A percentile compares a stretch with the other conserved stretches of the same genome.
Conservation (phyloP, 2,888 invertebrate genomes). For the Platycheirus albimanus region DNA sequence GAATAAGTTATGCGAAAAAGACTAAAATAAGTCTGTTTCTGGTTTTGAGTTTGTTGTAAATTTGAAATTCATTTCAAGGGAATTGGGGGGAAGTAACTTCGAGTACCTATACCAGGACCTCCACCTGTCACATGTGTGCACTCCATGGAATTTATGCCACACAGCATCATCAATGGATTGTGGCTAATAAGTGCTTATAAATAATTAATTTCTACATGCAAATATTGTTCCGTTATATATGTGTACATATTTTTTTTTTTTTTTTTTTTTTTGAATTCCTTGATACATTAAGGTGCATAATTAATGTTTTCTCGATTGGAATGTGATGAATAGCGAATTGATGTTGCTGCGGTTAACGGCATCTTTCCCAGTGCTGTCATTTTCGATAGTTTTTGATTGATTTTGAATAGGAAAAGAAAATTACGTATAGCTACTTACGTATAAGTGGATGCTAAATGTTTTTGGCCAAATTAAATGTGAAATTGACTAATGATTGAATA, state of each 20-base stretch:
- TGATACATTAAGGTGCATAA: constrained; percentile 21
- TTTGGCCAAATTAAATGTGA: constrained; percentile 46
- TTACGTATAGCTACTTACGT: too few species aligned
- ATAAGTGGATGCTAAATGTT: constrained; percentile 31
- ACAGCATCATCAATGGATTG: constrained; percentile 54
- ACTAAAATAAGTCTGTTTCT: too few species aligned
- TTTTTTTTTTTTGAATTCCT: constrained; percentile 9
- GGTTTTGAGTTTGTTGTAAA: constrained; percentile 1
- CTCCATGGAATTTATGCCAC: constrained; percentile 57
- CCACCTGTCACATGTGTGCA: constrained; percentile 45
- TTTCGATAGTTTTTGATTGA: constrained; percentile 57
- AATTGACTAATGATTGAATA: constrained; percentile 64
- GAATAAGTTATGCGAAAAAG: too few species aligned
- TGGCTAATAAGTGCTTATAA: constrained; percentile 52
- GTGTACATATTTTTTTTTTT: too few species aligned
- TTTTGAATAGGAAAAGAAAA: constrained; percentile 59
- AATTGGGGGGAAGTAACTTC: not conserved
- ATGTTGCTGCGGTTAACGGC: constrained; percentile 12
- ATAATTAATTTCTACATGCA: constrained; percentile 66
- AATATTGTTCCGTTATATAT: constrained; percentile 67
- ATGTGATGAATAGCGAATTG: constrained; percentile 47
- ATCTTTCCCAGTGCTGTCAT: constrained; percentile 25
- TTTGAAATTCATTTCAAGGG: not conserved
- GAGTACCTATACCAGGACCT: constrained; percentile 1
- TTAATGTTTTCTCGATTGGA: constrained; percentile 60